Evolutionary conservation across 2,888 invertebrate genomes (phyloP).

Genomic region (Rhaphigaster nebulosa): DNA sequence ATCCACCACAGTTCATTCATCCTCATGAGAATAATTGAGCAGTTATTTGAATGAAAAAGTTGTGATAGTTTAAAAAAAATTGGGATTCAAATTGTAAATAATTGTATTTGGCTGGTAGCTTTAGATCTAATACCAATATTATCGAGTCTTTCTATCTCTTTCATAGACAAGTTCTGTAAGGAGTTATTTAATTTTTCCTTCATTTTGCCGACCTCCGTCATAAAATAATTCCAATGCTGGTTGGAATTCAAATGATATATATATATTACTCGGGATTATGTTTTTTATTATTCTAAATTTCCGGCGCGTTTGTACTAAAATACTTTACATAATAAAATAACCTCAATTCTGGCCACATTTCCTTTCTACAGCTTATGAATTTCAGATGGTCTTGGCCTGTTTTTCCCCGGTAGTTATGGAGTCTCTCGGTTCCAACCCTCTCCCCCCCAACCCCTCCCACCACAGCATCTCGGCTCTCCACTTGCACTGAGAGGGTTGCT

Average conservation of each 20-base stretch:
- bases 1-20: no score
- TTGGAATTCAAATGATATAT: neutral
- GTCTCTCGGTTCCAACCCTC: neutral
- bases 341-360: neutral
- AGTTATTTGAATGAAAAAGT: no score
- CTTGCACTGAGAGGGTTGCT: slow-evolving; percentile 3
- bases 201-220: no score
- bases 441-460: neutral
- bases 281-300: neutral
- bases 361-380: slow-evolving; percentile 28
- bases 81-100: no score
- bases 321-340: neutral
- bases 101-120: no score
- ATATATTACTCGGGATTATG: neutral
- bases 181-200: neutral
- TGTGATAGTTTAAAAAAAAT: no score
- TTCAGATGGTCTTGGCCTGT: slow-evolving; percentile 11
- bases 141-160: no score
- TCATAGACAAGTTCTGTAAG: no score
- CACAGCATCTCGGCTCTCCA: neutral
- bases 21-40: no score
- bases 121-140: no score
- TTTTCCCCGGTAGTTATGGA: neutral
- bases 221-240: neutral
- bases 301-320: neutral